These are phyloP conservation scores for Brachyhypopomus occidentalis DNA, from an alignment of 2,113 vertebrate genomes.

Conservation along the genomic window DNA sequence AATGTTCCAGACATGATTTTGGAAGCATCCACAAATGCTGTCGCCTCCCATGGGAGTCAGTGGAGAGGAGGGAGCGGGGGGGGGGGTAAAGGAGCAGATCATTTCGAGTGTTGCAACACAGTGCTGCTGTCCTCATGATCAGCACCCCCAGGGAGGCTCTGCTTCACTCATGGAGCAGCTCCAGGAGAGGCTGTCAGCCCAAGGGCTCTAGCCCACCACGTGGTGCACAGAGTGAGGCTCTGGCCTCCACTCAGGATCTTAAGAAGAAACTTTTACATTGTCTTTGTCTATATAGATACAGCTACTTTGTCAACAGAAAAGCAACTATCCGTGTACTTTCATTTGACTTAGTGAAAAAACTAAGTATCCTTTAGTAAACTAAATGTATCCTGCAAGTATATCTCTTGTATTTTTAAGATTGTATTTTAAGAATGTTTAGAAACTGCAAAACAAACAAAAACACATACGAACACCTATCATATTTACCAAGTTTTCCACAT, in stretches of 20 bases:
- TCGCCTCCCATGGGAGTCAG: background rate
- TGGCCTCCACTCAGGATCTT: slow-evolving; percentile 28
- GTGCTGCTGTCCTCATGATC: slow-evolving; percentile 30
- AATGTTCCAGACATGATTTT: slow-evolving; percentile 28
- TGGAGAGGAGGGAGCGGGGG: too few relatives aligned
- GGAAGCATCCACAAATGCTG: background rate
- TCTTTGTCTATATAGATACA: background rate
- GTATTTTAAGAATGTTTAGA: too few relatives aligned
- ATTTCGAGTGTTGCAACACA: slow-evolving; percentile 40
- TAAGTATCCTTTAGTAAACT: too few relatives aligned
- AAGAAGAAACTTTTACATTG: slow-evolving; percentile 15
- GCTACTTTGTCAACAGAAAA: background rate
- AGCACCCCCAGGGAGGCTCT: slow-evolving; percentile 5
- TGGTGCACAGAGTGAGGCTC: slow-evolving; percentile 16
- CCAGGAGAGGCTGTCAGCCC: slow-evolving; percentile 17
- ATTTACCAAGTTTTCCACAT: background rate
- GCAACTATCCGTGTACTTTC: background rate
- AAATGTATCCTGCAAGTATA: too few relatives aligned
- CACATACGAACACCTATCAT: background rate
- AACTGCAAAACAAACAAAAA: background rate
- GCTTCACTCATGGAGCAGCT: slow-evolving; percentile 19
- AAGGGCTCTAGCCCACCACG: slow-evolving; percentile 33
- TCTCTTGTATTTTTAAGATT: too few relatives aligned
- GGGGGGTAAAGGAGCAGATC: slow-evolving; percentile 17
- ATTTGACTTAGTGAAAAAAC: background rate